phyloP scores from a whole-genome alignment of 2,888 invertebrate species.

The Schrankia costaestrigalis region DNA sequence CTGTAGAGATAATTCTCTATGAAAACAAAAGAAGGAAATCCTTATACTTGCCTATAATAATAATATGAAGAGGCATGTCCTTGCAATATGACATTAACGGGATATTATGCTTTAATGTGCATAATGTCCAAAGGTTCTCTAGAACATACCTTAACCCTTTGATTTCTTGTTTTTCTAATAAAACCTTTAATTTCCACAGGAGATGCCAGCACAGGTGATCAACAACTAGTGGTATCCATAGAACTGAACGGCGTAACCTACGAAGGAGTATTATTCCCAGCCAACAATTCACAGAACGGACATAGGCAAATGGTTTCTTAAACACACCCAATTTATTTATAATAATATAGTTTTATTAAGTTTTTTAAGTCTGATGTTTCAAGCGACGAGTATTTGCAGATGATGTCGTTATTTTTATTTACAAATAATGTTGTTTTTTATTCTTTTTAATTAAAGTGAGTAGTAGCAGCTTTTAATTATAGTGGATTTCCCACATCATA shows the following conservation, averaged over 20 bases:
- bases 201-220: conserved; percentile 90
- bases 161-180: not conserved
- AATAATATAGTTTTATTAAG: conserved; percentile 7
- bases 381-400: conserved; percentile 11
- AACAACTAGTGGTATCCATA: conserved; percentile 95
- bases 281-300: conserved; percentile 65
- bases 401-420: not conserved
- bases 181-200: conserved; percentile 75
- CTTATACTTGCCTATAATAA: no score
- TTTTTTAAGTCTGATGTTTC: conserved; percentile 15
- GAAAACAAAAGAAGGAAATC: no score
- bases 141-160: not conserved
- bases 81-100: no score
- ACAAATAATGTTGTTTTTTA: not conserved
- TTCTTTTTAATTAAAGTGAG: not conserved
- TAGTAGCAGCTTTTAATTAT: no score
- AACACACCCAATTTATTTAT: conserved; percentile 19
- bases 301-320: conserved; percentile 74
- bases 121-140: not conserved
- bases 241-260: conserved; percentile 97
- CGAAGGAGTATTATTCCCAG: conserved; percentile 93
- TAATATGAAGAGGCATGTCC: no score
- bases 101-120: no score
- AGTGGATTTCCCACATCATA: not conserved
- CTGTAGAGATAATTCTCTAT: no score